phyloP scores from a whole-genome alignment of 37 sponge, comb jelly and placozoan genomes.

The Halisarca cf. caerulea region DNA sequence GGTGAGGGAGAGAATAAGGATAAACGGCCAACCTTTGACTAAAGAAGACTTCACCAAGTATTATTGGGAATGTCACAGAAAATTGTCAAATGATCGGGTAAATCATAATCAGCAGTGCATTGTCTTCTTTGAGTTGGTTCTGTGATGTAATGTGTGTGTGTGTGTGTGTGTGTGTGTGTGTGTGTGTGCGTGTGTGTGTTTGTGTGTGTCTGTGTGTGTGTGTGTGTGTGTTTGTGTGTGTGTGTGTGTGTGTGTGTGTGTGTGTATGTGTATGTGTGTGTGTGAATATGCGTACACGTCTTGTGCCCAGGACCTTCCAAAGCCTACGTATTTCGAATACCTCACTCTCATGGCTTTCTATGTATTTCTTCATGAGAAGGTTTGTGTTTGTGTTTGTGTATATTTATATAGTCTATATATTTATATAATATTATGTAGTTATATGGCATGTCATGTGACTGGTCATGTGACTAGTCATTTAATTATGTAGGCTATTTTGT shows the following conservation, averaged over 20 bases:
- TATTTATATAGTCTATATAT: too few relatives aligned
- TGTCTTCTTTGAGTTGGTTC: not conserved
- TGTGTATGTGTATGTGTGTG: not conserved
- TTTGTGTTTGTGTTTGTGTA: not conserved
- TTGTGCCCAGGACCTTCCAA: slow-evolving; percentile 10
- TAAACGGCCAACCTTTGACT: slow-evolving; percentile 88
- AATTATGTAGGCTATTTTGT: too few relatives aligned
- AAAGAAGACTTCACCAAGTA: slow-evolving; percentile 67
- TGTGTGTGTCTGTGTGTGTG: slow-evolving; percentile 29
- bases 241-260: too few relatives aligned
- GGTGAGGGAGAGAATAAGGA: slow-evolving; percentile 92
- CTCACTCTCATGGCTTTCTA: slow-evolving; percentile 82
- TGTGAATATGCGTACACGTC: not conserved
- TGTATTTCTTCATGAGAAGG: slow-evolving; percentile 86
- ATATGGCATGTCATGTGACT: too few relatives aligned
- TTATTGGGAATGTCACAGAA: slow-evolving; percentile 82
- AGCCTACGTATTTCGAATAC: slow-evolving; percentile 88
- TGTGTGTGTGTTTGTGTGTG: slow-evolving; percentile 16
- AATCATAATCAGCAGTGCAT: not conserved
- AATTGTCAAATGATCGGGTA: slow-evolving; percentile 26
- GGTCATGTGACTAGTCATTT: too few relatives aligned
- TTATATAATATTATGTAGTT: too few relatives aligned
- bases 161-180: slow-evolving; percentile 40
- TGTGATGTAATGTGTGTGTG: slow-evolving; percentile 1
- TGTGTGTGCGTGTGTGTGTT: slow-evolving; percentile 42